phyloP scores from a whole-genome alignment of 2,797 vertebrate species.

The Chromis chromis region DNA sequence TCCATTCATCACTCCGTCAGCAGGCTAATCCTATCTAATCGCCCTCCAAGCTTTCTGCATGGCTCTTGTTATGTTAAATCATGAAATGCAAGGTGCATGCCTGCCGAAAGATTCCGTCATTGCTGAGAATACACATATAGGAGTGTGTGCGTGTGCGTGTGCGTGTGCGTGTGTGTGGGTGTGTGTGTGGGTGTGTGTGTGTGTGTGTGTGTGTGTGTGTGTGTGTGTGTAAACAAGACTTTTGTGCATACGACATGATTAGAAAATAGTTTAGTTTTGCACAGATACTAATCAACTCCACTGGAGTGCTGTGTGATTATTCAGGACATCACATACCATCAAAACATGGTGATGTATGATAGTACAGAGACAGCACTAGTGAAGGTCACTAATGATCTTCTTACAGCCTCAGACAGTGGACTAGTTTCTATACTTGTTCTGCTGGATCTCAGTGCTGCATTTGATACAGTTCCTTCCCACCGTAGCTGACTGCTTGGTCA shows the following conservation, averaged over 20 bases:
- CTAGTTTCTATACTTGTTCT: no score
- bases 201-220: slow-evolving; percentile 5
- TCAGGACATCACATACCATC: slow-evolving; percentile 25
- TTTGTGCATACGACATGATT: slow-evolving; percentile 46
- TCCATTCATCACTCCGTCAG: slow-evolving; percentile 34
- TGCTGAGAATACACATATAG: slow-evolving; percentile 40
- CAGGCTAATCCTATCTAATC: slow-evolving; percentile 26
- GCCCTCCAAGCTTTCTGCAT: slow-evolving; percentile 16
- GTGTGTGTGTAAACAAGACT: slow-evolving; percentile 52
- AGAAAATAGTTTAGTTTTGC: slow-evolving; percentile 55
- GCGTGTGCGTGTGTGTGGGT: no score
- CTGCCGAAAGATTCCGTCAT: slow-evolving; percentile 44
- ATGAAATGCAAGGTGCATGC: slow-evolving; percentile 27
- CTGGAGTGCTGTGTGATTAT: slow-evolving; percentile 23
- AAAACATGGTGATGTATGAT: slow-evolving; percentile 21
- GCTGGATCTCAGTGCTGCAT: no score
- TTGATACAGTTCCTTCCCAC: no score
- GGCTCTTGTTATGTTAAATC: slow-evolving; percentile 40
- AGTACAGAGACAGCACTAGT: no score
- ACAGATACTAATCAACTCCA: slow-evolving; percentile 35
- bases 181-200: no score
- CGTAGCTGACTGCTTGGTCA: no score
- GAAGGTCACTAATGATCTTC: no score
- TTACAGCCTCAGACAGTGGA: no score
- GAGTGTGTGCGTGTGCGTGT: no score